These are phyloP conservation scores for Patiria pectinifera DNA, from an alignment of 53 echinoderm and acorn worm genomes.

Conservation along the genomic window DNA sequence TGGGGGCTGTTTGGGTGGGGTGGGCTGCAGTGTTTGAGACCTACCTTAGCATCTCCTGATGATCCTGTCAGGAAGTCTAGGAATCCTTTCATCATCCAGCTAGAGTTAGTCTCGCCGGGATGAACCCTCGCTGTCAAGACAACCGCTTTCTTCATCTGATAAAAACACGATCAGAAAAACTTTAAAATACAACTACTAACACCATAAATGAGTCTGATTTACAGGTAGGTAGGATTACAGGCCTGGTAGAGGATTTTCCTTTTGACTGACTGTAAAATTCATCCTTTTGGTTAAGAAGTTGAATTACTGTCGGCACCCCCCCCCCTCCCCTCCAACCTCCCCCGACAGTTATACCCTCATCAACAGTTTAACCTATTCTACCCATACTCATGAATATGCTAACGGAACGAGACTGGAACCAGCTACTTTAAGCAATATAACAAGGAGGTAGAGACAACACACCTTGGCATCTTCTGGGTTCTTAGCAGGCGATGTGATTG, in stretches of 20 bases:
- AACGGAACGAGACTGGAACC: background rate
- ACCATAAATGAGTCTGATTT: no score
- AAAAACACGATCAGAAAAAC: background rate
- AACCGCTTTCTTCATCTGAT: slow-evolving; percentile 89
- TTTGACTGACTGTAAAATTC: no score
- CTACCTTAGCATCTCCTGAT: slow-evolving; percentile 92
- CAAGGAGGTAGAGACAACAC: background rate
- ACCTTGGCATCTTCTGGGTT: slow-evolving; percentile 95
- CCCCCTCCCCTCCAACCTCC: no score
- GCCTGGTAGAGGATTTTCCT: no score
- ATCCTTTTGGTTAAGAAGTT: no score
- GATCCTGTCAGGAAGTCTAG: slow-evolving; percentile 92
- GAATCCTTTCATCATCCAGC: slow-evolving; percentile 99
- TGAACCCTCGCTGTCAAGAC: slow-evolving; percentile 96
- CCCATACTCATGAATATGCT: background rate
- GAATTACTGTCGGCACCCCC: no score
- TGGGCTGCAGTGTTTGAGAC: background rate
- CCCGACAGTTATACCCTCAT: no score
- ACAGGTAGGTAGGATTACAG: no score
- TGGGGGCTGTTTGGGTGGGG: no score
- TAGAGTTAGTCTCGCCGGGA: slow-evolving; percentile 96
- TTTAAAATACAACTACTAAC: background rate
- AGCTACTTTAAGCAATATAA: background rate
- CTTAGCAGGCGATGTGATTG: slow-evolving; percentile 92
- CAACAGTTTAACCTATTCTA: no score